Base-by-base conservation (phyloP, 2,797 vertebrate species). In the Parauchenoglanis ngamensis region DNA sequence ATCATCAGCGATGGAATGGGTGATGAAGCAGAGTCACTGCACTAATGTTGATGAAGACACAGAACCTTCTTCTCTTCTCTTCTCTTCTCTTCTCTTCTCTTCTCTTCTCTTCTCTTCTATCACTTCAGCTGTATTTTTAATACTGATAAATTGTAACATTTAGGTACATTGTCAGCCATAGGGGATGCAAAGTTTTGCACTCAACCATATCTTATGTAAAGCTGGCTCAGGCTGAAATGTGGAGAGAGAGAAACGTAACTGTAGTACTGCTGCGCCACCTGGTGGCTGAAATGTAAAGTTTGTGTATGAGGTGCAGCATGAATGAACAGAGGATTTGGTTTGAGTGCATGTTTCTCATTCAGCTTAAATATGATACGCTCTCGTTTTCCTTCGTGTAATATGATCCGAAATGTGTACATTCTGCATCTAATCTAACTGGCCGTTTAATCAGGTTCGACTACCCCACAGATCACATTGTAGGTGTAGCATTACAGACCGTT, bases 191-290 rank as follows among this genome's bases (percentile, higher is more conserved):
- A 31, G 2, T 17, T 67, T 40, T 52, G 46, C 72, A 49, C 44
- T 56, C 25, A 8, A 21, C 1, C 11, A 0, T 77, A 13, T 56
- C 3, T 54, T 3, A 78, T 57, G 19, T 78, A 57, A 78, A 78
- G 7, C 46, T 52, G 23, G 12, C 3, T 52, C 4, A 1, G 28
- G 3, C 31, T 12, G 56, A 15, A 61, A 35, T 21, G 6, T 52
- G 25, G 25, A 59, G 57, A 2, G 57, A 23, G 21, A 61, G 57
- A 59, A 76, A 23, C 49, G 57, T 54, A n/a, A 46, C 11, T 63
- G 57, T 85, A 44, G 44, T 15, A n/a, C 68, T 11, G 52, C 75
- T 78, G 65, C 75, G 19, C 86, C 86, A 63, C 79, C 89, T 57
- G 67, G 82, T 87, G 88, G 81, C 31, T 25, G 46, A 72, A 52